Conservation (phyloP, 2,888 invertebrate species). For the Melanchra persicariae region DNA sequence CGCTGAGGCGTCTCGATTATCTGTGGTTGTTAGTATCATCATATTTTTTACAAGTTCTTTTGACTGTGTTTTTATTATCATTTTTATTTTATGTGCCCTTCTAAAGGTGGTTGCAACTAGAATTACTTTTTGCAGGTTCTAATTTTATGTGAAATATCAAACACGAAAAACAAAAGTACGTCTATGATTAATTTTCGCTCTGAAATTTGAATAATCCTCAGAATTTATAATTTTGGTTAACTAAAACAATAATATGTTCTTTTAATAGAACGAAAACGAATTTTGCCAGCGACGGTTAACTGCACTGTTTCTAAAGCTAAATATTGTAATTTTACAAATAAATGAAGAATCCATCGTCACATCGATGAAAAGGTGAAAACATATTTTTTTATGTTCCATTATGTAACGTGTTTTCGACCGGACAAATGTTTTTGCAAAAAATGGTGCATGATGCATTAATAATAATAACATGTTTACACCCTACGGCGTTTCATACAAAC, state of each 20-base stretch:
- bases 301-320: slow-evolving; percentile 6
- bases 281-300: slow-evolving; percentile 14
- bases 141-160: slow-evolving; percentile 24
- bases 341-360: not conserved
- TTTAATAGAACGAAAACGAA: not conserved
- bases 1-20: not conserved
- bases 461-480: no score
- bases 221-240: not conserved
- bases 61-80: slow-evolving; percentile 24
- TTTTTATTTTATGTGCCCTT: slow-evolving; percentile 38
- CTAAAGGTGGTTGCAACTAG: slow-evolving; percentile 19
- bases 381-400: not conserved
- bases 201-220: not conserved
- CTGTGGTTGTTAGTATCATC: slow-evolving; percentile 34
- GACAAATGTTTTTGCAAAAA: not conserved
- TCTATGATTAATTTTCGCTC: not conserved
- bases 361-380: not conserved
- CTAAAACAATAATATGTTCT: no score
- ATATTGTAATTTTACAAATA: slow-evolving; percentile 12
- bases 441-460: no score
- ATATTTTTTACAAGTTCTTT: slow-evolving; percentile 44
- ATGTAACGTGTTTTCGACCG: not conserved
- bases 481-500: no score
- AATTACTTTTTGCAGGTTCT: slow-evolving; percentile 33
- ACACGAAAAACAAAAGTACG: not conserved